Conservation (phyloP, 1,140 invertebrate genomes). For the Eupristina koningsbergeri region DNA sequence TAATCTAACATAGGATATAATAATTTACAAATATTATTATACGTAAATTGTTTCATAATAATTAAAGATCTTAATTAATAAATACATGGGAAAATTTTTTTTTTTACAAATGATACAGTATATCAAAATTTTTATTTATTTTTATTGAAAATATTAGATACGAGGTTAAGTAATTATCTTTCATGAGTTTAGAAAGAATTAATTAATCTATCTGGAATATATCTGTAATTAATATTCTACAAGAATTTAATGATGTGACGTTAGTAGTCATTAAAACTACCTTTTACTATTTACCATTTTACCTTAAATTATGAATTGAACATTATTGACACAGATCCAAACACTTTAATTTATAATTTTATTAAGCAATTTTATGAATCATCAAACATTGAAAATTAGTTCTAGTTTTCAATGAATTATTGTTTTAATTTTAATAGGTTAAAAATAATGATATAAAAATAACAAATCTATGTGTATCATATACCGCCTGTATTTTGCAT, state of each 20-base stretch:
- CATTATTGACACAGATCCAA: slow-evolving; percentile 16
- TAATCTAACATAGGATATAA: too few relatives aligned
- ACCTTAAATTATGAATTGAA: slow-evolving; percentile 25
- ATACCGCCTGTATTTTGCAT: slow-evolving; percentile 27
- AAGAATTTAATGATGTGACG: slow-evolving; percentile 54
- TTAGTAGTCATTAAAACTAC: slow-evolving; percentile 42
- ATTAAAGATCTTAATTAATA: too few relatives aligned
- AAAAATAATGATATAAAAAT: slow-evolving; percentile 31
- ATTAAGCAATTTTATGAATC: not conserved
- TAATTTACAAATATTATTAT: too few relatives aligned
- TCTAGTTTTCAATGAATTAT: slow-evolving; percentile 23
- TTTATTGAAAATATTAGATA: slow-evolving; percentile 9
- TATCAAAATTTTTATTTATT: not conserved
- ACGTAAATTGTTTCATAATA: too few relatives aligned
- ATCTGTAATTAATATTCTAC: too few relatives aligned
- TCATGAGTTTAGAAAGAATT: too few relatives aligned
- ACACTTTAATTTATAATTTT: not conserved
- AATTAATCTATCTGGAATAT: too few relatives aligned
- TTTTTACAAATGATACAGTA: too few relatives aligned
- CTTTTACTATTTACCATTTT: slow-evolving; percentile 39
- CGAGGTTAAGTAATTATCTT: slow-evolving; percentile 30
- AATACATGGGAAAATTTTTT: too few relatives aligned
- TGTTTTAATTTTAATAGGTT: not conserved
- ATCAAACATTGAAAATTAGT: slow-evolving; percentile 31
- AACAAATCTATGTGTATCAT: not conserved